phyloP scores from a whole-genome alignment of 2,113 vertebrate species.

The Sciurus niger region DNA sequence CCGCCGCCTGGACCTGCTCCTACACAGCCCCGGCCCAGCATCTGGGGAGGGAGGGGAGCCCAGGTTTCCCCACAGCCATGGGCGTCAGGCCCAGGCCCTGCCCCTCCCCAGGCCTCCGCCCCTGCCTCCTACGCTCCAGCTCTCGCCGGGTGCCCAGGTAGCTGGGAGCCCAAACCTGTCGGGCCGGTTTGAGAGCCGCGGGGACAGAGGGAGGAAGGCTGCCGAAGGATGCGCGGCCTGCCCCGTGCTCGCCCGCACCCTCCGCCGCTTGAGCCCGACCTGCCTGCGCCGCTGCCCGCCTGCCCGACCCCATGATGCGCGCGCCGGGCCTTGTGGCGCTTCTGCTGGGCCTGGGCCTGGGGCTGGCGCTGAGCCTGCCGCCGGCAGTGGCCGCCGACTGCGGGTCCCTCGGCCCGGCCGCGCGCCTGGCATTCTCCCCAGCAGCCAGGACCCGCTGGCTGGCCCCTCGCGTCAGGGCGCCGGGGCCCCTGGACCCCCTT shows the following conservation, averaged over 20 bases:
- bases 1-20: fast-evolving
- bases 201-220: constrained; percentile 34
- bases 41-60: not conserved
- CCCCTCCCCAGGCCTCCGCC: constrained; percentile 70
- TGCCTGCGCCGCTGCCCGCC: not conserved
- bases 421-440: constrained; percentile 82
- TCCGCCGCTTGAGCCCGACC: not conserved
- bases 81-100: constrained; percentile 50
- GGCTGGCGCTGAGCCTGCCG: not conserved
- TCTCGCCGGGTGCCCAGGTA: constrained; percentile 78
- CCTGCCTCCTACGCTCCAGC: constrained; percentile 63
- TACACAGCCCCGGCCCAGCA: not conserved
- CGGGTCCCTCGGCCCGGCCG: fast-evolving
- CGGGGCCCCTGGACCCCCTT: constrained; percentile 85
- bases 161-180: constrained; percentile 83
- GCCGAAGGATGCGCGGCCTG: constrained; percentile 58
- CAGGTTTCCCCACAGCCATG: not conserved
- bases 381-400: constrained; percentile 76
- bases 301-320: not conserved
- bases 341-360: constrained; percentile 73
- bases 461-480: constrained; percentile 76
- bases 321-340: not conserved
- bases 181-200: constrained; percentile 83
- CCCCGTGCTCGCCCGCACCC: not conserved
- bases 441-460: constrained; percentile 80